Evolutionary conservation across 64 coral and sea anemone genomes (phyloP), one percentile per base, ranked within the genome.

Genomic region (Cladopsammia gracilis): DNA sequence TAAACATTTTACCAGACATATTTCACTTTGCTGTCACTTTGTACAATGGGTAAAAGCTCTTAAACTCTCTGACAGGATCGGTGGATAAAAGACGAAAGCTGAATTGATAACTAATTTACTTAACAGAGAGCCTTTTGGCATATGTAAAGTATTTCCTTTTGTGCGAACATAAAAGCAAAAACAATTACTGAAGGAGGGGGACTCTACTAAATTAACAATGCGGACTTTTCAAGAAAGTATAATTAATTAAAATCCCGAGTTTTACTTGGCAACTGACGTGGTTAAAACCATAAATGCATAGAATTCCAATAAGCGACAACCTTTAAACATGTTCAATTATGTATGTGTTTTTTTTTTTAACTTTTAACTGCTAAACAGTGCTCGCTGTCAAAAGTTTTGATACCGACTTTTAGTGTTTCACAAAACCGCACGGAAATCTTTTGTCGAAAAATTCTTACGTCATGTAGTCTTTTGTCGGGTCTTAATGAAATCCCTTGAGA

Each of bases 41-140:
- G 58, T 25, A 67, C 80, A 84, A 84, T 50, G 61, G 60, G 16
- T 14, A 19, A 82, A 84, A 84, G 43, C 61, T 50, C 10, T 62
- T 67, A 67, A 20, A 20, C 60, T 84, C 60, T 65, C 10, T 49
- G 62, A 84, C 80, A 84, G 80, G 44, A 84, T 67, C n/a, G n/a
- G 43, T 84, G 10, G 11, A 49, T 46, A 22, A 62, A 42, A 64
- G 68, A 68, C 47, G 10, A 34, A 67, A 24, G 19, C 44, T 65
- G 46, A 84, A 84, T 7, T 24, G 43, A 67, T 13, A 22, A 18
- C 10, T 84, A 66, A 84, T 67, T 48, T 67, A 67, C 54, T 11
- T 60, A 79, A 79, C 56, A 79, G 77, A 66, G 62, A 25, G 51
- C 42, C n/a, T 13, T 6, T 84, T 24, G 23, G 80, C 42, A 49